phyloP scores from a whole-genome alignment of 2,113 vertebrate genomes.

The Platysternon megacephalum region DNA sequence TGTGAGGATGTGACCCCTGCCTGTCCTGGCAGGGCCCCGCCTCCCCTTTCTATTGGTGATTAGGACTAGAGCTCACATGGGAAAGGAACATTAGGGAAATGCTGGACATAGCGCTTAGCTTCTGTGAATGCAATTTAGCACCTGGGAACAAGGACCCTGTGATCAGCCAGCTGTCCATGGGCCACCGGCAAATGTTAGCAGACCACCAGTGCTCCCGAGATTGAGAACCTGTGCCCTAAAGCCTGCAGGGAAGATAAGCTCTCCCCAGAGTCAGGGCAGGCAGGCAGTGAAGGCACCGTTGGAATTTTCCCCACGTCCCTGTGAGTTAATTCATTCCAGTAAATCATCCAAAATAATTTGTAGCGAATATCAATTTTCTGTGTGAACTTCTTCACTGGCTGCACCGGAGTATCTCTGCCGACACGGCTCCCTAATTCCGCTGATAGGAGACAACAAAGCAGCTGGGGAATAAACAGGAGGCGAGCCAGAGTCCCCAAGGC shows the following conservation, averaged over 20 bases:
- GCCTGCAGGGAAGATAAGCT: background rate
- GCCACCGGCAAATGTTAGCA: background rate
- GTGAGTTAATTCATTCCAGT: conserved; percentile 72
- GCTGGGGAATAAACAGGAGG: conserved; percentile 70
- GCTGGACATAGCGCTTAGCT: background rate
- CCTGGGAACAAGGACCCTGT: background rate
- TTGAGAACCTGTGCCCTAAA: background rate
- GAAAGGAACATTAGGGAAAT: background rate
- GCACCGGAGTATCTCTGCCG: conserved; percentile 64
- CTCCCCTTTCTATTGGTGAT: background rate
- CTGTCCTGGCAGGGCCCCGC: background rate
- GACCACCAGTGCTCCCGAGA: background rate
- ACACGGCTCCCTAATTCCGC: conserved; percentile 66
- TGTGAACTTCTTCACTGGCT: conserved; percentile 69
- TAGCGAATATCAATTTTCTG: conserved; percentile 63
- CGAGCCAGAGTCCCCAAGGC: conserved; percentile 53
- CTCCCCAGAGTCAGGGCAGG: background rate
- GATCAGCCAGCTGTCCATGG: background rate
- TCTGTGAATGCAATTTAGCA: no score
- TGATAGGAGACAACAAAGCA: conserved; percentile 70
- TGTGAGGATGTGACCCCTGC: background rate
- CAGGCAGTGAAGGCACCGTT: background rate
- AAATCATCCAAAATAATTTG: conserved; percentile 76
- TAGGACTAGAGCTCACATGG: background rate
- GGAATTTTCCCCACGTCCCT: conserved; percentile 53